Evolutionary conservation across 1,140 invertebrate species (phyloP).

Genomic region (Pseudomyrmex sp.): DNA sequence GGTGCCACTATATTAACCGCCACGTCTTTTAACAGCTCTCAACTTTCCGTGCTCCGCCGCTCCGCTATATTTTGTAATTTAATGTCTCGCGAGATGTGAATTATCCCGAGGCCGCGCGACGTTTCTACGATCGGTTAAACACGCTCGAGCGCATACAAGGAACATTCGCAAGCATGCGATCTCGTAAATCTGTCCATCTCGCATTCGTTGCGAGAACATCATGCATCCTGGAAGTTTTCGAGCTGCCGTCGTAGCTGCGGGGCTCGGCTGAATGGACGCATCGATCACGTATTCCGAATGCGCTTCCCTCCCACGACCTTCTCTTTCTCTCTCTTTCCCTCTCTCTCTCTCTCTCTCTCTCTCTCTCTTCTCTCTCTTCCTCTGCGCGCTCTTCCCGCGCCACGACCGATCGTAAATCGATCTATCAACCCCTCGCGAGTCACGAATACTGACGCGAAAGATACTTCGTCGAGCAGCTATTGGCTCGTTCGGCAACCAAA

Average conservation of each 20-base stretch:
- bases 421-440: constrained; percentile 70
- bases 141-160: constrained; percentile 36
- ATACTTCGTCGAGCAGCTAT: constrained; percentile 57
- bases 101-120: neutral
- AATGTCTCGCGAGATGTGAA: constrained; percentile 2
- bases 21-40: neutral
- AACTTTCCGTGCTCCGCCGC: neutral
- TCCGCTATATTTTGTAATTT: neutral
- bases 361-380: no score
- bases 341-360: no score
- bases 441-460: constrained; percentile 63
- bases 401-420: constrained; percentile 68
- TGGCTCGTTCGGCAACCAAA: constrained; percentile 50
- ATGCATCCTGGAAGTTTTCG: constrained; percentile 68
- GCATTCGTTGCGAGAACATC: constrained; percentile 63
- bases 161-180: constrained; percentile 35
- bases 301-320: constrained; percentile 42
- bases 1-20: neutral
- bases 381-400: constrained; percentile 45
- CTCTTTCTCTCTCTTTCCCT: neutral
- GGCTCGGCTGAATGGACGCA: constrained; percentile 71
- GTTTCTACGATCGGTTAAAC: constrained; percentile 37
- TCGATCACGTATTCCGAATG: constrained; percentile 74
- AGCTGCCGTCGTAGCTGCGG: constrained; percentile 39
- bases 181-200: constrained; percentile 70